Conservation (phyloP, 2,113 vertebrate species). For the Cyprinodon tularosa region DNA sequence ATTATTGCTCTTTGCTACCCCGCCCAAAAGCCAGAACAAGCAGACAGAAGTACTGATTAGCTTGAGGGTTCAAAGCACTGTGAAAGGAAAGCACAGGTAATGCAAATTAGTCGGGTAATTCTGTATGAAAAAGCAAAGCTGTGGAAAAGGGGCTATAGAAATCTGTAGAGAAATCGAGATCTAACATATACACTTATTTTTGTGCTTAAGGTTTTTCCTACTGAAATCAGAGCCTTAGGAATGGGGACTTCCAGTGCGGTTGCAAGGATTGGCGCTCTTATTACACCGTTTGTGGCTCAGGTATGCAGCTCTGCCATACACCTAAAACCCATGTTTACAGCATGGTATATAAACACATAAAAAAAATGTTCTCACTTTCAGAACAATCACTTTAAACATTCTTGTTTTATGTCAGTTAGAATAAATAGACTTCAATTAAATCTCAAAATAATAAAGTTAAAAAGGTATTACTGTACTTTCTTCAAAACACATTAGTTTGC, state of each 20-base stretch:
- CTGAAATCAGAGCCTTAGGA: slow-evolving; percentile 86
- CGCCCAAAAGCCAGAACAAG: too few species aligned
- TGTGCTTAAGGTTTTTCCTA: slow-evolving; percentile 80
- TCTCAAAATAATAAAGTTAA: too few species aligned
- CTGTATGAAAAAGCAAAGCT: too few species aligned
- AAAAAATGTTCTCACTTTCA: background rate
- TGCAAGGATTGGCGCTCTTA: slow-evolving; percentile 85
- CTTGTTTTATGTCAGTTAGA: background rate
- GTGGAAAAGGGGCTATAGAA: too few species aligned
- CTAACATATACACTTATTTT: background rate
- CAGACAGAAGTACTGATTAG: too few species aligned
- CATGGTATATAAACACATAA: background rate
- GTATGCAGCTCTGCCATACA: slow-evolving; percentile 62
- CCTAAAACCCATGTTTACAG: background rate
- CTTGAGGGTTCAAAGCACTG: too few species aligned
- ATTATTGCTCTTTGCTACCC: too few species aligned
- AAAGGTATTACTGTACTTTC: too few species aligned
- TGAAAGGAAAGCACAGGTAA: too few species aligned
- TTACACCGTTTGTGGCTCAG: slow-evolving; percentile 93
- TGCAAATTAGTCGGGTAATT: too few species aligned
- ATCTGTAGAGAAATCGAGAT: background rate
- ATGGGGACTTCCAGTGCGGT: slow-evolving; percentile 86
- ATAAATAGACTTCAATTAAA: background rate
- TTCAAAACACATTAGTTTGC: too few species aligned
- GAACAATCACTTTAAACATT: background rate